Conservation (phyloP, 1,140 invertebrate species). For the Yoshiicerus persimilis region DNA sequence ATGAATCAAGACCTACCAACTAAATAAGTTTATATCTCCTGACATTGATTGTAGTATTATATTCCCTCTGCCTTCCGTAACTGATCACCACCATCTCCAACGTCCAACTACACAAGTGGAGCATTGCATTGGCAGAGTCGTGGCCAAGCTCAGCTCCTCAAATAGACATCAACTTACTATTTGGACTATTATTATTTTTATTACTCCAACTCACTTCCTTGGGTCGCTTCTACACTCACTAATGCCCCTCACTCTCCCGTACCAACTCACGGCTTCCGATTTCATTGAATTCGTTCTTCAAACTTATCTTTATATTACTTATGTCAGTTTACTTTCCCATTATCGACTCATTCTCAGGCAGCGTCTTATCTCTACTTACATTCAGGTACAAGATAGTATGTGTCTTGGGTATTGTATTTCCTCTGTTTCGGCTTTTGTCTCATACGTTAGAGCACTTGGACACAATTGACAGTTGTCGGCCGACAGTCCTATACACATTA, state of each 20-base stretch:
- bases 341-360: neutral
- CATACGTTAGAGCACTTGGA: neutral
- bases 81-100: neutral
- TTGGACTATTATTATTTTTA: constrained; percentile 12
- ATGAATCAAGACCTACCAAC: neutral
- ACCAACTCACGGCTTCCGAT: neutral
- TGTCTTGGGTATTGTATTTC: neutral
- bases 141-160: neutral
- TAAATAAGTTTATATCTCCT: neutral
- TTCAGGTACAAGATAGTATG: neutral
- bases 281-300: constrained; percentile 2
- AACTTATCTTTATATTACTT: constrained; percentile 16
- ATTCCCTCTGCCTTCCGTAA: neutral
- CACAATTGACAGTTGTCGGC: constrained; percentile 11
- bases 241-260: neutral
- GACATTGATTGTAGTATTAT: neutral
- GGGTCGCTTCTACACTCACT: neutral
- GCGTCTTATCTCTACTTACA: neutral
- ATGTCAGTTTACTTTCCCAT: constrained; percentile 13
- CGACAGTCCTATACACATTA: neutral
- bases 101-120: too few relatives aligned
- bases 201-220: neutral
- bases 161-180: constrained; percentile 1
- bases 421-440: constrained; percentile 12
- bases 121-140: neutral